Conservation (phyloP, 2,888 invertebrate genomes). For the Trimorus sp. region DNA sequence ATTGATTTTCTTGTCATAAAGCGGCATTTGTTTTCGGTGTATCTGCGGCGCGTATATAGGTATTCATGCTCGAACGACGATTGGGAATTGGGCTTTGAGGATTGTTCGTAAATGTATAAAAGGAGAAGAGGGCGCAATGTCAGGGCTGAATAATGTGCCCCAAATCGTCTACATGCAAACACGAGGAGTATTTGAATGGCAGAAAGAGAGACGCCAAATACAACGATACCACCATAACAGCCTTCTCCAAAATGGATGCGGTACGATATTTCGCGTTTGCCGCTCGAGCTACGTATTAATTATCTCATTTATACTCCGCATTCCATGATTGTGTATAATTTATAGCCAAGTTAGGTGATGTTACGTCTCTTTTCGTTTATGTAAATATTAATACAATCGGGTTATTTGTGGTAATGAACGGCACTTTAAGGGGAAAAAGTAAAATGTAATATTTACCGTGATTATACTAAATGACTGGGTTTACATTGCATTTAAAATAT, state of each 20-base stretch:
- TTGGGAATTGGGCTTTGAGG: constrained; percentile 57
- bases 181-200: constrained; percentile 55
- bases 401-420: constrained; percentile 54
- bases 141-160: constrained; percentile 57
- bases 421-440: constrained; percentile 42
- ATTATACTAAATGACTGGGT: constrained; percentile 37
- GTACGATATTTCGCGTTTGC: constrained; percentile 57
- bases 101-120: constrained; percentile 60
- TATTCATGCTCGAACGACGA: constrained; percentile 54
- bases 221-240: constrained; percentile 52
- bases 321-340: constrained; percentile 54
- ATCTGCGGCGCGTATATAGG: constrained; percentile 39
- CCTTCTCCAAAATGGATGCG: constrained; percentile 53
- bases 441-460: constrained; percentile 36
- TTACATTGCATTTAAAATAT: constrained; percentile 47
- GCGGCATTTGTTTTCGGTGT: constrained; percentile 45
- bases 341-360: constrained; percentile 47
- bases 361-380: constrained; percentile 54
- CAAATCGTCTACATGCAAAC: constrained; percentile 57
- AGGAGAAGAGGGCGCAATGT: constrained; percentile 58
- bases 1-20: constrained; percentile 60
- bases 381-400: constrained; percentile 59
- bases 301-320: constrained; percentile 59
- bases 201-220: constrained; percentile 56
- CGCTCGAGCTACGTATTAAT: constrained; percentile 52